Conservation (phyloP, 2,888 invertebrate species). For the Adineta ricciae region DNA sequence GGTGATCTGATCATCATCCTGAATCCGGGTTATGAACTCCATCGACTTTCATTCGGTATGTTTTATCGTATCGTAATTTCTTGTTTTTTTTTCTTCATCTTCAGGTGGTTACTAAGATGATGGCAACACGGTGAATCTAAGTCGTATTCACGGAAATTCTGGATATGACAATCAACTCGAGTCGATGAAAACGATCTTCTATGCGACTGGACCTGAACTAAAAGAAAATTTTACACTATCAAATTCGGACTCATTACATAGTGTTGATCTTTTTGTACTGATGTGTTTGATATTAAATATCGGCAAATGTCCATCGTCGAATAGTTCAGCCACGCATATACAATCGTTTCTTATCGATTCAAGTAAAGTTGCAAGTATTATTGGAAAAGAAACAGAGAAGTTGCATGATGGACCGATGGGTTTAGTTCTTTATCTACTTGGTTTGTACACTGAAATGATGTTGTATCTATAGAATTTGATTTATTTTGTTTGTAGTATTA, state of each 20-base stretch:
- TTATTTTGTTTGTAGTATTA: background rate
- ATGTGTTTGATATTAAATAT: slow-evolving; percentile 44
- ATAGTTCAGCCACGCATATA: slow-evolving; percentile 41
- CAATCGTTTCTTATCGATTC: background rate
- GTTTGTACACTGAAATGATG: background rate
- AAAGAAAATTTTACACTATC: slow-evolving; percentile 26
- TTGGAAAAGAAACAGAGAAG: background rate
- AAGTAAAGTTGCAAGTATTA: background rate
- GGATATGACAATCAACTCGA: slow-evolving; percentile 23
- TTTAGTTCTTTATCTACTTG: background rate
- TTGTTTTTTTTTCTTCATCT: background rate
- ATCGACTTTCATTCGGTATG: background rate
- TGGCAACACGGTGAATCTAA: background rate
- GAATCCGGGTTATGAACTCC: slow-evolving; percentile 18
- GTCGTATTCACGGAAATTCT: slow-evolving; percentile 8
- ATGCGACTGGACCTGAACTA: slow-evolving; percentile 22
- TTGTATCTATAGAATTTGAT: no score
- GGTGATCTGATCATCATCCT: slow-evolving; percentile 24
- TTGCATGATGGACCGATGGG: background rate
- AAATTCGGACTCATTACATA: slow-evolving; percentile 38
- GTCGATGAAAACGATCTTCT: slow-evolving; percentile 27
- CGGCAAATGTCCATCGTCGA: slow-evolving; percentile 40
- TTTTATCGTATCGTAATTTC: background rate
- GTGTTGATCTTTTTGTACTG: slow-evolving; percentile 46
- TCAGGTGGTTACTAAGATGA: background rate